phyloP scores from a whole-genome alignment of 2,113 vertebrate genomes.

The Psephotus haematonotus region DNA sequence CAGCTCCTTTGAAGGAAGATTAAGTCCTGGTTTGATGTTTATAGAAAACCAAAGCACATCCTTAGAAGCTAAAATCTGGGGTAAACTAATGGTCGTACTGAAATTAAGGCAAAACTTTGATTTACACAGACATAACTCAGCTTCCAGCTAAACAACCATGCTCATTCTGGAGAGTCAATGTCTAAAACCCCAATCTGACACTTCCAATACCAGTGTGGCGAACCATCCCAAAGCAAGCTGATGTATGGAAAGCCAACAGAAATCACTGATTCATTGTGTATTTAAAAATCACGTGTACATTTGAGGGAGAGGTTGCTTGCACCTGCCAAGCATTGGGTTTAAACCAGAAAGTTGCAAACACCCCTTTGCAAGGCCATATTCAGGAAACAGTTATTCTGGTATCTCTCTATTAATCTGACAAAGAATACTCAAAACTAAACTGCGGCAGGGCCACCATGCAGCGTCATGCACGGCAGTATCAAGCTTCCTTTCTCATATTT shows the following conservation, averaged over 20 bases:
- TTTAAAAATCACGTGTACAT: not conserved
- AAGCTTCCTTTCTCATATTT: not conserved
- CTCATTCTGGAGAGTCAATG: not conserved
- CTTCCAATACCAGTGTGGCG: accelerated
- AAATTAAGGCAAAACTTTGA: not conserved
- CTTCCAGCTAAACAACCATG: not conserved
- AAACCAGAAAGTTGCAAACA: not conserved
- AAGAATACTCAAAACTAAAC: not conserved
- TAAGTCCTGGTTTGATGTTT: not conserved
- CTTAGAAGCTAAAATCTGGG: not conserved
- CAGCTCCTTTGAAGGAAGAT: not conserved
- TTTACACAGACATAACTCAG: not conserved
- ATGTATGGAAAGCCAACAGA: accelerated
- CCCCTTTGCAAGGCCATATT: not conserved
- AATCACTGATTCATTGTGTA: not conserved
- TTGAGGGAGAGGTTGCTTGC: not conserved
- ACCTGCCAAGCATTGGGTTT: not conserved
- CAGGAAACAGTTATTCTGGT: not conserved
- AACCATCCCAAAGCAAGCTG: not conserved
- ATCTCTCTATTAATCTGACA: not conserved
- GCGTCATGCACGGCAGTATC: not conserved
- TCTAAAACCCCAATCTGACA: not conserved
- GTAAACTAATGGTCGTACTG: not conserved
- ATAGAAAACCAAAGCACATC: not conserved
- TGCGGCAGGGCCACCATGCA: not conserved